phyloP scores from a whole-genome alignment of 2,797 vertebrate genomes.

The Psittacula echo region DNA sequence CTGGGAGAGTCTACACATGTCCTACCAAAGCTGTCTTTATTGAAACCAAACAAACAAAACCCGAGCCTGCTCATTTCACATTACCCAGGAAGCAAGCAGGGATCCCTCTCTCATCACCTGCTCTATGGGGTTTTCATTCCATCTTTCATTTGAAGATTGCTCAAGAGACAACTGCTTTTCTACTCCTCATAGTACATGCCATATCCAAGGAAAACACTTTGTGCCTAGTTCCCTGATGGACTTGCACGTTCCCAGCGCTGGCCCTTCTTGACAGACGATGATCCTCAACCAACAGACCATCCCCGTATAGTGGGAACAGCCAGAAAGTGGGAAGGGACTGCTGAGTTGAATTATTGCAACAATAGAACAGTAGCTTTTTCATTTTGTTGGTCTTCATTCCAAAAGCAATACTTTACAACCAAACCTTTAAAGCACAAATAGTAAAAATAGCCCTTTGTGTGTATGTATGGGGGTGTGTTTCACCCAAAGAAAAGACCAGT shows the following conservation, averaged over 20 bases:
- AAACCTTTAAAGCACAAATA: slow-evolving; percentile 25
- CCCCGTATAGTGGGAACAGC: accelerated
- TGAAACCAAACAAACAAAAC: neutral
- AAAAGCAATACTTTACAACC: slow-evolving; percentile 52
- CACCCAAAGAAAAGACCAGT: neutral
- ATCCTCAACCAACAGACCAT: neutral
- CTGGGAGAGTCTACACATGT: neutral
- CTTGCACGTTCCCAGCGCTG: neutral
- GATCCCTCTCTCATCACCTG: neutral
- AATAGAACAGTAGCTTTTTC: slow-evolving; percentile 37
- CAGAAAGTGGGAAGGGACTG: slow-evolving; percentile 9
- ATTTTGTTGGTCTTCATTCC: slow-evolving; percentile 34
- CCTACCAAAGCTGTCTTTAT: neutral
- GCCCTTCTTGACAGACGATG: neutral
- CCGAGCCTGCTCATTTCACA: neutral
- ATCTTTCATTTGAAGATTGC: neutral
- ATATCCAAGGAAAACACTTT: neutral
- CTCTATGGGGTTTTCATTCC: neutral
- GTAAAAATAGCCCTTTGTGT: slow-evolving; percentile 39
- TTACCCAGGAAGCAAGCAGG: neutral
- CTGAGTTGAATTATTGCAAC: slow-evolving; percentile 18
- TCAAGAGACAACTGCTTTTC: neutral
- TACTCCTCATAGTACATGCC: neutral
- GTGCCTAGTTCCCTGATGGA: neutral
- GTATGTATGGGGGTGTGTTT: neutral